These are phyloP conservation scores for Plecotus auritus DNA, from an alignment of 2,113 vertebrate species.

Conservation along the genomic window DNA sequence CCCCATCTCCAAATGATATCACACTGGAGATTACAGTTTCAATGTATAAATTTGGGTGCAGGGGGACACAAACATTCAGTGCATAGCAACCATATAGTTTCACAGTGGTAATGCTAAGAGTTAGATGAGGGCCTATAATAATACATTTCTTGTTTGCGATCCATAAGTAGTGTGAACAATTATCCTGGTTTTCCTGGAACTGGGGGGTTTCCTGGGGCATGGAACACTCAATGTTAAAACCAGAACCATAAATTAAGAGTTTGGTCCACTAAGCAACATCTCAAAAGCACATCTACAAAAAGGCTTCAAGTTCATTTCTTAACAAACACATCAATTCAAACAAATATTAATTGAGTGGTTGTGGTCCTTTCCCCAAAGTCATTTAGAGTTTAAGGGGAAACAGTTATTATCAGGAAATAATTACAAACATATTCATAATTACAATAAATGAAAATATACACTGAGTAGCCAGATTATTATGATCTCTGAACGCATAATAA, in stretches of 20 bases:
- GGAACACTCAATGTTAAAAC: background rate
- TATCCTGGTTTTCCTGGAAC: background rate
- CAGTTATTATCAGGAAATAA: background rate
- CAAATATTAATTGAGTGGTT: background rate
- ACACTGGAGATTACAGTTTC: background rate
- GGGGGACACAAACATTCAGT: background rate
- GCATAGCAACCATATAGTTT: background rate
- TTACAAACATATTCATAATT: background rate
- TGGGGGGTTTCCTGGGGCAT: background rate
- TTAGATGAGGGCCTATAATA: background rate
- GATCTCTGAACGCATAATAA: too few relatives aligned
- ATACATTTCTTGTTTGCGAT: background rate
- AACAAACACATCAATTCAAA: background rate
- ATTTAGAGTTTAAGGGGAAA: background rate
- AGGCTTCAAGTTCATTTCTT: background rate
- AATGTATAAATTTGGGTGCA: background rate
- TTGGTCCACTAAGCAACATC: background rate
- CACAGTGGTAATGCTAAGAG: background rate
- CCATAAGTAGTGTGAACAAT: background rate
- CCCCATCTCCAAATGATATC: too few relatives aligned
- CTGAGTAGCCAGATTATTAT: too few relatives aligned
- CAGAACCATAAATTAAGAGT: background rate
- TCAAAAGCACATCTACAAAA: background rate
- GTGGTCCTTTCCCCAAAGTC: background rate
- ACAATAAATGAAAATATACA: background rate